A percentile compares a stretch with the other conserved stretches of the same genome.
These are phyloP conservation scores for Lynx canadensis DNA, from an alignment of 2,113 vertebrate species.

Conservation along the genomic window DNA sequence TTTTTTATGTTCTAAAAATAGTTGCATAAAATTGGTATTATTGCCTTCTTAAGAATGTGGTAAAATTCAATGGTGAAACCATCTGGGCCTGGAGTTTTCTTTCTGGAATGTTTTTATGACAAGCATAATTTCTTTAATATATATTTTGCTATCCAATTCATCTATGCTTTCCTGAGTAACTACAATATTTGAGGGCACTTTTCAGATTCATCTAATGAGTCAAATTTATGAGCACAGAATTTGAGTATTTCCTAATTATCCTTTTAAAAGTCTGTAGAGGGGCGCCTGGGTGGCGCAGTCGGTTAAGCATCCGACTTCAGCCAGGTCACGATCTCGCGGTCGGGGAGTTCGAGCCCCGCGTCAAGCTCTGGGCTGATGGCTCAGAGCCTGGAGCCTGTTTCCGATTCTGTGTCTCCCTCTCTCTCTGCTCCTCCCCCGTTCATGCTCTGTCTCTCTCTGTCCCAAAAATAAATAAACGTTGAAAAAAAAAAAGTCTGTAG, in stretches of 20 bases:
- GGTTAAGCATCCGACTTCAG: too few relatives aligned
- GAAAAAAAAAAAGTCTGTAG: neutral
- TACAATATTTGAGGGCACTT: neutral
- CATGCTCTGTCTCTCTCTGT: too few relatives aligned
- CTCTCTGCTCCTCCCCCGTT: too few relatives aligned
- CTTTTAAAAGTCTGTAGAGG: neutral
- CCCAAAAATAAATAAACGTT: too few relatives aligned
- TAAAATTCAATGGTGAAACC: neutral
- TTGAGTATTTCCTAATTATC: neutral
- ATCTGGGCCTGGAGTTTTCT: neutral
- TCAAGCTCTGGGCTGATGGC: too few relatives aligned
- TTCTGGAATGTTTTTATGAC: neutral
- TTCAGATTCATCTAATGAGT: neutral
- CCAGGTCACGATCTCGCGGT: too few relatives aligned
- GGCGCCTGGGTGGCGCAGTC: too few relatives aligned
- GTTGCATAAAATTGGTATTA: neutral
- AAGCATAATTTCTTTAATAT: neutral
- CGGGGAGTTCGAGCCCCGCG: too few relatives aligned
- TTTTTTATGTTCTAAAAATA: constrained; percentile 7
- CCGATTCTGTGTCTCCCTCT: too few relatives aligned
- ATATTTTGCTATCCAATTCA: neutral
- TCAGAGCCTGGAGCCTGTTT: too few relatives aligned
- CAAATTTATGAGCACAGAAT: neutral
- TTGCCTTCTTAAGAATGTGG: neutral
- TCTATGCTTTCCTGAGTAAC: neutral